Evolutionary conservation across 35 echinoderm and acorn worm species (phyloP).

Genomic region (Lytechinus pictus): DNA sequence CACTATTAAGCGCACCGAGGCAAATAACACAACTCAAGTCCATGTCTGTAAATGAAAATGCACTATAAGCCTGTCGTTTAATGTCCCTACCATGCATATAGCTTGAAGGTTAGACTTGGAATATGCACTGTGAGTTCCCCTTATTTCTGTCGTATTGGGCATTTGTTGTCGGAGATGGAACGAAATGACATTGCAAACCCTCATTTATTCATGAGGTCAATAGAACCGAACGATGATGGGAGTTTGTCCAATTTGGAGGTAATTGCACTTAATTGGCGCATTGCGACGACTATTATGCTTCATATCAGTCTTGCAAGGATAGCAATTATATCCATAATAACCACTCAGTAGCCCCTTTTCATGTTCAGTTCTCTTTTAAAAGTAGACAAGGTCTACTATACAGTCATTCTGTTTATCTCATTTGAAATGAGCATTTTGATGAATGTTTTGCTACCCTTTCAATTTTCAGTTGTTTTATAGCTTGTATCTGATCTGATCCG

Average conservation of each 20-base stretch:
- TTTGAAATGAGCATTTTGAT: background rate
- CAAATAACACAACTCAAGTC: background rate
- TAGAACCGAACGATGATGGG: slow-evolving; percentile 9
- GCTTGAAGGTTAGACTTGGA: background rate
- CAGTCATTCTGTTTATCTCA: background rate
- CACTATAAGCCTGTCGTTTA: background rate
- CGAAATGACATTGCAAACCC: slow-evolving; percentile 10
- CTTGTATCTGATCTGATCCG: too few relatives aligned
- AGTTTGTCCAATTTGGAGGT: slow-evolving; percentile 18
- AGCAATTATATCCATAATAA: slow-evolving; percentile 8
- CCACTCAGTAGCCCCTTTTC: background rate
- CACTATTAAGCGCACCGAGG: background rate
- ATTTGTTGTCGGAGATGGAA: background rate
- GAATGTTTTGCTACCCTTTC: background rate
- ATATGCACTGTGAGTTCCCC: background rate
- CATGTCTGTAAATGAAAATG: slow-evolving; percentile 4
- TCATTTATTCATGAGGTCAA: slow-evolving; percentile 19
- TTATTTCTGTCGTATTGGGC: background rate
- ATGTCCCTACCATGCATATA: background rate
- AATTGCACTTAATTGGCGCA: slow-evolving; percentile 18
- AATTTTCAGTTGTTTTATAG: too few relatives aligned
- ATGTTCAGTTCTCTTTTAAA: background rate
- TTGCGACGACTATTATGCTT: slow-evolving; percentile 17
- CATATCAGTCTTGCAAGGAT: background rate
- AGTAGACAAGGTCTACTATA: background rate